A percentile compares a stretch with the other conserved stretches of the same genome.
These are phyloP conservation scores for Stegophylla sp. DNA, from an alignment of 2,888 invertebrate genomes.

Conservation along the genomic window DNA sequence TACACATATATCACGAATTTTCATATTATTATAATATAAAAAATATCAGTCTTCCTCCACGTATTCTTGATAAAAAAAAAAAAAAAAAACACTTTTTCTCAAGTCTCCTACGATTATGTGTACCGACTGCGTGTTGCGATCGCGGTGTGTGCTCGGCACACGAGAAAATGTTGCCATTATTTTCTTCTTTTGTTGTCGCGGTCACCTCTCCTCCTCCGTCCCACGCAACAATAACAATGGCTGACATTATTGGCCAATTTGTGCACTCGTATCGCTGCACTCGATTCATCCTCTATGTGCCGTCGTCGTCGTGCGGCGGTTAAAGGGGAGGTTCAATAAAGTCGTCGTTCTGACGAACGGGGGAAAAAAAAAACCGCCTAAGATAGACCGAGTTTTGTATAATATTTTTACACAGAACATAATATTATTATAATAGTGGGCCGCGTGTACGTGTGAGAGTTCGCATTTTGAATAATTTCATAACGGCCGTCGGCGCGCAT, in stretches of 20 bases:
- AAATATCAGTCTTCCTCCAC: conserved; percentile 2
- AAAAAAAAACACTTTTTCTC: conserved; percentile 21
- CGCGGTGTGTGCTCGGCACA: neutral
- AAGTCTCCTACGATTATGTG: neutral
- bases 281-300: neutral
- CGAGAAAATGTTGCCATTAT: conserved; percentile 16
- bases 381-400: neutral
- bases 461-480: neutral
- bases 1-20: conserved; percentile 24
- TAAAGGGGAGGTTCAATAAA: neutral
- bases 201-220: neutral
- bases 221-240: conserved; percentile 16
- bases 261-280: conserved; percentile 25
- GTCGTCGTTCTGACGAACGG: neutral
- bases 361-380: neutral
- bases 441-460: neutral
- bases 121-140: neutral
- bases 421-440: no score
- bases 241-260: conserved; percentile 19
- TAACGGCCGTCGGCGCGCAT: neutral
- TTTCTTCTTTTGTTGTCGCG: conserved; percentile 27
- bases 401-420: no score
- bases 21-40: conserved; percentile 52
- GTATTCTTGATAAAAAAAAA: neutral
- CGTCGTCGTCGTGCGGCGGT: no score